Conservation (phyloP, 2,888 invertebrate genomes). For the Carterocephalus palaemon region DNA sequence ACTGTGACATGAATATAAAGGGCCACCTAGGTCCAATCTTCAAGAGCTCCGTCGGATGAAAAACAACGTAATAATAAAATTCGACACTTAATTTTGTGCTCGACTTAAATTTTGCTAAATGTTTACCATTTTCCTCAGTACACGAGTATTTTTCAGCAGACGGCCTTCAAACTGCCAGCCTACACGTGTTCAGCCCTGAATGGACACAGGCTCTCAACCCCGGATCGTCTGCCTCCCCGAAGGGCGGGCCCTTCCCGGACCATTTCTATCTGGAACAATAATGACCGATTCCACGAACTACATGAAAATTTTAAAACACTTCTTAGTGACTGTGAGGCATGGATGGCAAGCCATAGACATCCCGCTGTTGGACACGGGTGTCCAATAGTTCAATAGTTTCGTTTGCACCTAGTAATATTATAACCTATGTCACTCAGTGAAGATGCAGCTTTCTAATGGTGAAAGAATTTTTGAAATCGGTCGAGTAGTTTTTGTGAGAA, state of each 20-base stretch:
- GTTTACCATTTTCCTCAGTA: slow-evolving; percentile 7
- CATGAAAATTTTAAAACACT: no score
- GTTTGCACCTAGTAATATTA: no score
- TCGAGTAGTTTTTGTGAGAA: no score
- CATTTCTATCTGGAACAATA: slow-evolving; percentile 44
- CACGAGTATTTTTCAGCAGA: slow-evolving; percentile 8
- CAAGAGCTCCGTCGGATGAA: slow-evolving; percentile 25
- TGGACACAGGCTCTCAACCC: slow-evolving; percentile 40
- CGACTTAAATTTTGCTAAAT: slow-evolving; percentile 11
- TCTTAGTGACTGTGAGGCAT: no score
- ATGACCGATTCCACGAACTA: slow-evolving; percentile 26
- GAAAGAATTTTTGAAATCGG: no score
- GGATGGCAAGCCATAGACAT: no score
- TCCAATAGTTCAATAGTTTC: no score
- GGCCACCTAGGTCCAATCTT: no score
- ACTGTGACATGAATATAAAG: no score
- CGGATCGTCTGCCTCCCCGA: slow-evolving; percentile 27
- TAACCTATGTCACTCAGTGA: no score
- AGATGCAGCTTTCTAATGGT: no score
- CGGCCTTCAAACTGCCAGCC: slow-evolving; percentile 39
- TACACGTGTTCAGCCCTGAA: slow-evolving; percentile 48
- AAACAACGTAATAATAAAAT: not conserved
- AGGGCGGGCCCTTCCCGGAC: slow-evolving; percentile 35
- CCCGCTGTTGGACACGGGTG: no score
- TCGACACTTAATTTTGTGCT: not conserved